Evolutionary conservation across 2,113 vertebrate genomes (phyloP).

Genomic region (Saccopteryx bilineata): DNA sequence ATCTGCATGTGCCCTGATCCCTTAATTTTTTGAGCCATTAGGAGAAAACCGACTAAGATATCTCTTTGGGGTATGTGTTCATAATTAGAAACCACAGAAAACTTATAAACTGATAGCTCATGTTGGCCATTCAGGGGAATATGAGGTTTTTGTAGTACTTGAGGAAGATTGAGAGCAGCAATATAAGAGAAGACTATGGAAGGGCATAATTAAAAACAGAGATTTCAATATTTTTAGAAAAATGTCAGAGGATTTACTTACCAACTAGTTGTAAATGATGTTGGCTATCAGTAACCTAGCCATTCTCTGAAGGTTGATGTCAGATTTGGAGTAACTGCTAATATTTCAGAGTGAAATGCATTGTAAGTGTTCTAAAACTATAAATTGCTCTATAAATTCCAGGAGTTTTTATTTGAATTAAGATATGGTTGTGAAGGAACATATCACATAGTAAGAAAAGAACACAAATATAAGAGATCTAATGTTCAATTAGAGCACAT

Average conservation of each 20-base stretch:
- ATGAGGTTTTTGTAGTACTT: conserved; percentile 39
- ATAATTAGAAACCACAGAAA: conserved; percentile 12
- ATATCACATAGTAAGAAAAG: background rate
- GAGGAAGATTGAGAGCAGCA: background rate
- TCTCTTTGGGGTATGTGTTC: background rate
- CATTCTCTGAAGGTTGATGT: background rate
- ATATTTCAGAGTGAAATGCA: background rate
- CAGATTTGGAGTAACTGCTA: background rate
- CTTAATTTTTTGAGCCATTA: background rate
- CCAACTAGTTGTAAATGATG: background rate
- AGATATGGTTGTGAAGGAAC: background rate
- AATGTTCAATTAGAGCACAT: background rate
- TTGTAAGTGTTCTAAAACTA: background rate
- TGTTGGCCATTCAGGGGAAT: background rate
- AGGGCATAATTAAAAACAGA: background rate
- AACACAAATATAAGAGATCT: background rate
- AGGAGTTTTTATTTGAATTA: background rate
- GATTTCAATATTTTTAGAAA: background rate
- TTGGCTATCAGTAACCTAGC: background rate
- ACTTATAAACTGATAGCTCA: background rate
- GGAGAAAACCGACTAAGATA: background rate
- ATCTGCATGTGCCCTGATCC: too few relatives aligned
- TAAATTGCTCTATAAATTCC: background rate
- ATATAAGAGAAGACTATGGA: background rate
- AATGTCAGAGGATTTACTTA: background rate